Base-by-base conservation (phyloP, 1,140 invertebrate genomes). In the Sarcophaga peregrina region DNA sequence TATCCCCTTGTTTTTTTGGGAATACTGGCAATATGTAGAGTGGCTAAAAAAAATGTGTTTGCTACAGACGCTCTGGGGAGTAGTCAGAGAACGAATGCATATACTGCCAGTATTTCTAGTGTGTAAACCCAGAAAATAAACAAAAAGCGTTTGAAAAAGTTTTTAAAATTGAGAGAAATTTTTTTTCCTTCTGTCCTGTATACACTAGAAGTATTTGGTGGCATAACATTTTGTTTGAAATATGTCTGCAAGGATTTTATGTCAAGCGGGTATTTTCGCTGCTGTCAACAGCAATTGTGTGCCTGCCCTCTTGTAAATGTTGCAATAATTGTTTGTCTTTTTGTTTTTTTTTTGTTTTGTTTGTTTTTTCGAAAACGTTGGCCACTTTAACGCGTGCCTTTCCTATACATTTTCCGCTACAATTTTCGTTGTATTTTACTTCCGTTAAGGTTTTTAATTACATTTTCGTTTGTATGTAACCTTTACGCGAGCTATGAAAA, bases 401-500 rank as follows among this genome's bases (percentile, higher is more conserved):
- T 10, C 10, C 15, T 54, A 54, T 54, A 54, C 10, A 13, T 10
- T 54, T 54, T 8, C 10, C 15, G 52, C 52, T 13, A 54, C 52
- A 54, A 15, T 58, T 58, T 58, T 58, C 13, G 5, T 58, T 58
- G 8, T 13, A 15, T 58, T 13, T 58, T 58, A 7, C 13, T 15
- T 13, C 10, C 54, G 54, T n/a, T n/a, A 58, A 58, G 54, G 54
- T 58, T 58, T 58, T 58, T 58, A 58, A 58, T 58, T 58, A 58
- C 54, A 58, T 7, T 58, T 58, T 58, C 6, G 50, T 52, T 58
- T 58, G 25, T 58, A n/a, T 58, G 54, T n/a, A 58, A 58, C 54
- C n/a, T n/a, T 37, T 37, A 15, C n/a, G 54, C 52, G 52, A 10
- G 13, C 25, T 58, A n/a, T 58, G 54, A 58, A 58, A 58, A 13